A percentile compares a stretch with the other conserved stretches of the same genome.
These are phyloP conservation scores for Delia radicum DNA, from an alignment of 1,140 invertebrate genomes.

Conservation along the genomic window DNA sequence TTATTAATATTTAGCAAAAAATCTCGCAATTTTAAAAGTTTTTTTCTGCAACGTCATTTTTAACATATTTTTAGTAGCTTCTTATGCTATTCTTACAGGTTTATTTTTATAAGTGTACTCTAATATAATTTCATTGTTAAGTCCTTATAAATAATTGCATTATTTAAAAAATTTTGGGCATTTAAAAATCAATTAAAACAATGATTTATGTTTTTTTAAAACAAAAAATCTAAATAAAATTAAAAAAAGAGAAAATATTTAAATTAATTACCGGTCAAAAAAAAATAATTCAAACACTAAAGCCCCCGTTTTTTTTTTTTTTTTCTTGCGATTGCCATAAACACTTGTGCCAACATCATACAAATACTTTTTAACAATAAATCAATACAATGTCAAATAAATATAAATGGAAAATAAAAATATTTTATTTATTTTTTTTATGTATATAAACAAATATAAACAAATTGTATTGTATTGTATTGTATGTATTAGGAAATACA, in stretches of 20 bases:
- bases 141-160: too few species aligned
- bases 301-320: neutral
- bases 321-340: neutral
- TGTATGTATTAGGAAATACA: neutral
- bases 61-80: too few species aligned
- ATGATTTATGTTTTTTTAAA: neutral
- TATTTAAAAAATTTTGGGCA: neutral
- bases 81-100: too few species aligned
- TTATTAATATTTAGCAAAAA: too few species aligned
- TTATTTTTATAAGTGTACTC: too few species aligned
- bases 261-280: neutral
- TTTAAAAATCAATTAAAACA: neutral
- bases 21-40: too few species aligned
- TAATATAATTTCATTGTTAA: too few species aligned
- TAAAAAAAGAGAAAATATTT: neutral
- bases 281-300: neutral
- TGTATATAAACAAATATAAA: neutral
- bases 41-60: too few species aligned
- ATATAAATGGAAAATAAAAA: constrained; percentile 4
- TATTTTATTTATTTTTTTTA: too few species aligned
- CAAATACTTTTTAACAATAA: neutral
- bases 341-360: neutral
- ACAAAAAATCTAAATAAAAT: neutral
- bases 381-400: constrained; percentile 5
- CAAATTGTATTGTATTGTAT: neutral